Conservation (phyloP, 2,797 vertebrate genomes). For the Pipistrellus nathusii region DNA sequence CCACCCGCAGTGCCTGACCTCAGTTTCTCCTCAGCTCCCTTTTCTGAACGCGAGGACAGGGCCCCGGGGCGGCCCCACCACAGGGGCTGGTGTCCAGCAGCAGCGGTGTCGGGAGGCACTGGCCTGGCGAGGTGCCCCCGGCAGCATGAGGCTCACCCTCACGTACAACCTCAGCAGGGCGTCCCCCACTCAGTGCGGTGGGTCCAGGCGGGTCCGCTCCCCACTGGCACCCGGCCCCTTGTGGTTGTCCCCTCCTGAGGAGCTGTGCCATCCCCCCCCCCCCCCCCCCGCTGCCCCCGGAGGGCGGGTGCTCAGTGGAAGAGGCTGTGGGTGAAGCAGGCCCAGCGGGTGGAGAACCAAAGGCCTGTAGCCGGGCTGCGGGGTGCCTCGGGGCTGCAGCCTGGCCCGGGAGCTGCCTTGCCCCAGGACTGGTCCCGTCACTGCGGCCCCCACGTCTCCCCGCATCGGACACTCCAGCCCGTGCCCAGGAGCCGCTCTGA, state of each 20-base stretch:
- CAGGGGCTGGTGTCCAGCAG: fast-evolving
- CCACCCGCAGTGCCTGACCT: neutral
- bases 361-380: neutral
- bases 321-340: neutral
- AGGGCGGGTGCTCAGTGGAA: neutral
- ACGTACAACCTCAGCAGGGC: neutral
- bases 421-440: neutral
- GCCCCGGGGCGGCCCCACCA: neutral
- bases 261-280: fast-evolving
- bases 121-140: neutral
- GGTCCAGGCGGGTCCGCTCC: neutral
- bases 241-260: neutral
- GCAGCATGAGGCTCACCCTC: fast-evolving
- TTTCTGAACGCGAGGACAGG: constrained; percentile 2
- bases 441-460: neutral
- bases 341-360: neutral
- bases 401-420: too few relatives aligned
- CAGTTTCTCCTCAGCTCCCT: neutral
- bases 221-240: neutral
- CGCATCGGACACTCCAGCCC: too few relatives aligned
- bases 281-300: too few relatives aligned
- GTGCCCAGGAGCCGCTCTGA: neutral
- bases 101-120: neutral
- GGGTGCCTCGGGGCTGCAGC: too few relatives aligned
- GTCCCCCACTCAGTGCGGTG: neutral